Percentiles rank a stretch among this genome's conserved stretches.
These are phyloP conservation scores for Bufotes viridis DNA, from an alignment of 2,797 vertebrate genomes.

Conservation along the genomic window DNA sequence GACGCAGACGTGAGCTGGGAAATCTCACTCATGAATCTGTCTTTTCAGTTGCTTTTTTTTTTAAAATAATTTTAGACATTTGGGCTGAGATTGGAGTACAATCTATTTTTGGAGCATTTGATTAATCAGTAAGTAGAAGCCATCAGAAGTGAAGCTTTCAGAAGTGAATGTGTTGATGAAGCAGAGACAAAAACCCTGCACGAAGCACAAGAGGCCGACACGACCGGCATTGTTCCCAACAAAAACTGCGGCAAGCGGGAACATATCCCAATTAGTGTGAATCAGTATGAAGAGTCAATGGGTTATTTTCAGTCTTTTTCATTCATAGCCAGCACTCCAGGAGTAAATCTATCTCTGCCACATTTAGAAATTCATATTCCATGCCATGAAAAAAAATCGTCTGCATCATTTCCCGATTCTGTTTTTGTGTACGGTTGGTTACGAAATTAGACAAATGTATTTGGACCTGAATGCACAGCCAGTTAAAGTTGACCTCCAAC, in stretches of 20 bases:
- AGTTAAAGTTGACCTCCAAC: not conserved
- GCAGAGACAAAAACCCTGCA: not conserved
- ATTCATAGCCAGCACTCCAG: not conserved
- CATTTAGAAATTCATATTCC: constrained; percentile 14
- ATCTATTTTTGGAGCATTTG: not conserved
- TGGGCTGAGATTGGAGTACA: not conserved
- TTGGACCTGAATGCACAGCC: not conserved
- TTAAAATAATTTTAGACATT: not conserved
- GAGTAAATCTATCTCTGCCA: not conserved
- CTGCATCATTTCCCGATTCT: not conserved
- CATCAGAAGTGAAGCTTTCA: not conserved
- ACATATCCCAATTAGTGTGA: not conserved
- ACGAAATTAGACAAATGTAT: not conserved
- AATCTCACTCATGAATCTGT: not conserved
- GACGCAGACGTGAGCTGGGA: not conserved
- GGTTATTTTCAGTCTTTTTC: not conserved
- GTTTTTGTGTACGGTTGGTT: not conserved
- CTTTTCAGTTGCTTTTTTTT: not conserved
- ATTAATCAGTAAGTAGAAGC: constrained; percentile 2
- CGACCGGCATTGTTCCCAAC: not conserved
- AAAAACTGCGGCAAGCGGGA: not conserved
- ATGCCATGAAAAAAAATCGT: not conserved
- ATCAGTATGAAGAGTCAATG: constrained; percentile 4
- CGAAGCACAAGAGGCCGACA: not conserved
- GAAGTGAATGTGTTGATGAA: constrained; percentile 17